A percentile compares a stretch with the other conserved stretches of the same genome.
Evolutionary conservation across 2,888 invertebrate species (phyloP).

Genomic region (Phengaris arion): DNA sequence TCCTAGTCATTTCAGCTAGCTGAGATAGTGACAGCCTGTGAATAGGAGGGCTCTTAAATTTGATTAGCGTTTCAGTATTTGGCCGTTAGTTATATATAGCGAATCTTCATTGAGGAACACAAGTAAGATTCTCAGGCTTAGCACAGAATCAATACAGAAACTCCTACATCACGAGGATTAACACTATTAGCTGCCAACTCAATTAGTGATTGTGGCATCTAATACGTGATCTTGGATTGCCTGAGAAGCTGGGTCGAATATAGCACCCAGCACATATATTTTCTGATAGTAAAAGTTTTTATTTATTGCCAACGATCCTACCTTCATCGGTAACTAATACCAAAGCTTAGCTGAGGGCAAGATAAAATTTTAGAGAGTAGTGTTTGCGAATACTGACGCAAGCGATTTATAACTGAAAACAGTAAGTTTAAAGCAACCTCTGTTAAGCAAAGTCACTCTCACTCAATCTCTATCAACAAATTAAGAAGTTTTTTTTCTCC

Average conservation of each 20-base stretch:
- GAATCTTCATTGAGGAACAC: background rate
- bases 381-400: background rate
- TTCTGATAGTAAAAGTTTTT: background rate
- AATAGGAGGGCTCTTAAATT: too few relatives aligned
- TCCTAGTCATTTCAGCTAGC: too few relatives aligned
- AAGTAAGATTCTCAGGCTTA: background rate
- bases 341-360: background rate
- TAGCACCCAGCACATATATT: background rate
- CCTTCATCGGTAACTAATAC: background rate
- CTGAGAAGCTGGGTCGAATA: background rate
- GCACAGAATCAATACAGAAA: background rate
- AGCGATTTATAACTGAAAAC: background rate
- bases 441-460: constrained; percentile 1
- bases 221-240: background rate
- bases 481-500: background rate
- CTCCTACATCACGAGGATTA: background rate
- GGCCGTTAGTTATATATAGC: background rate
- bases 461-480: background rate
- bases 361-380: background rate
- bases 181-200: constrained; percentile 13
- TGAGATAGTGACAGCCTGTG: too few relatives aligned
- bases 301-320: background rate
- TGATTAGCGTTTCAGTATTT: too few relatives aligned
- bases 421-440: background rate
- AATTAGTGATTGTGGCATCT: constrained; percentile 5